Base-by-base conservation (phyloP, 2,113 vertebrate genomes). In the Tiliqua scincoides region DNA sequence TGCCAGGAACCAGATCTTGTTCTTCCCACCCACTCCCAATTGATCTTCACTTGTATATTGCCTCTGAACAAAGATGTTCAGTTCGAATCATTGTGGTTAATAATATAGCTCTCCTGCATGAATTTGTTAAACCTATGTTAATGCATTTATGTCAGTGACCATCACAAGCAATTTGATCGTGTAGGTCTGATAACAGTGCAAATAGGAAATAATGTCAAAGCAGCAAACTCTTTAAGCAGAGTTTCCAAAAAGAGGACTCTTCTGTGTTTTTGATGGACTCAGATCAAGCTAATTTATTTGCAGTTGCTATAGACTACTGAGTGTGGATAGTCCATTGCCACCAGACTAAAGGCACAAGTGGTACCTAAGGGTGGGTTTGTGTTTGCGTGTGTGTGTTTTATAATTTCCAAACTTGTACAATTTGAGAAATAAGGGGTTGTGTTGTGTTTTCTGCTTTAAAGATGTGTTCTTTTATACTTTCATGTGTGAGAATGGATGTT, bases 351-450 rank as follows among this genome's bases (percentile, higher is more conserved):
- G 89, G 94, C 94, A 94, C 84, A 93, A 92, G 93, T 89, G 68
- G 83, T 89, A 96, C 95, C 90, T 93, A 90, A 91, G 92, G 83
- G 90, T 74, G 43, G 4, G 43, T 48, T 4, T 48, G 43, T 48
- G 43, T 48, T 94, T 95, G 94, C 94, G 94, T 95, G 91, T 92
- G 59, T 82, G 92, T 93, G 95, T 93, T 94, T 95, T 93, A 94
- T 95, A 94, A 91, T 92, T 93, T 91, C 79, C n/a, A 23, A 70
- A 70, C 68, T 23, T 35, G 40, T 94, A 83, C 3, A 0, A 93
- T 83, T 94, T 93, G 25, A 32, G 84, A 94, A 76, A 82, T 88
- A 87, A 94, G 87, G 72, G 93, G 82, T 32, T 84, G 63, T 78
- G 88, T 74, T 0, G 43, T 90, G 82, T 87, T 93, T 90, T 85